Percentiles rank a stretch among this genome's conserved stretches.
phyloP scores from a whole-genome alignment of 2,888 invertebrate genomes.

The Pollenia labialis region DNA sequence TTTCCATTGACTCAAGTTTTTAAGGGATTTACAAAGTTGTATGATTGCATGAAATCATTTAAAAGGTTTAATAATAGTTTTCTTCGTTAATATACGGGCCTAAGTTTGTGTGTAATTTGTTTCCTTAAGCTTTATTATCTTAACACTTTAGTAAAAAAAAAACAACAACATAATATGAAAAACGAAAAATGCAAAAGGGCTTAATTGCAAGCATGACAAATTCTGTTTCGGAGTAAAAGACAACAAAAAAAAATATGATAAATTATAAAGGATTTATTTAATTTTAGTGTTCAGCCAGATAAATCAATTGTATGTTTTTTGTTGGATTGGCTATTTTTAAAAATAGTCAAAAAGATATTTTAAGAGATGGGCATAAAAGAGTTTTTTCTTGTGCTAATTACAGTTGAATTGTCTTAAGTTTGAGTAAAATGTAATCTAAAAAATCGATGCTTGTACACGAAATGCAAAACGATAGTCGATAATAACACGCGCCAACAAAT shows the following conservation, averaged over 20 bases:
- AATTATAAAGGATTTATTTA: constrained; percentile 70
- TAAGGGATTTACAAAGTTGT: constrained; percentile 55
- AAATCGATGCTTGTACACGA: too few species aligned
- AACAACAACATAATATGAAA: constrained; percentile 4
- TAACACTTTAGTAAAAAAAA: constrained; percentile 66
- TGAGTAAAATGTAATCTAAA: neutral
- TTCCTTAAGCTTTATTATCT: constrained; percentile 66
- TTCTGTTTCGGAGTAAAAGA: constrained; percentile 43
- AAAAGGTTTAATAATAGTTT: constrained; percentile 68
- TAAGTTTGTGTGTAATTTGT: neutral
- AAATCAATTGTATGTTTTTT: constrained; percentile 50
- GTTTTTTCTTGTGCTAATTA: constrained; percentile 14
- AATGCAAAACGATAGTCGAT: too few species aligned
- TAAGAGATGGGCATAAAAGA: constrained; percentile 6
- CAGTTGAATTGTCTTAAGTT: constrained; percentile 17
- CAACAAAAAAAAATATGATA: constrained; percentile 62
- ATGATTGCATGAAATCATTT: constrained; percentile 71
- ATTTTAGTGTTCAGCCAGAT: constrained; percentile 52
- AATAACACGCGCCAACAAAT: too few species aligned
- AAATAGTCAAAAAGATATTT: neutral
- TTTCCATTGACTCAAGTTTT: constrained; percentile 53
- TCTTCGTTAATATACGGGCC: constrained; percentile 9
- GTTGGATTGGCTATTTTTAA: neutral
- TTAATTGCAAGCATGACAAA: constrained; percentile 73
- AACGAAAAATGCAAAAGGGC: constrained; percentile 46